These are phyloP conservation scores for Callimorpha dominula DNA, from an alignment of 2,888 invertebrate species.

Conservation along the genomic window DNA sequence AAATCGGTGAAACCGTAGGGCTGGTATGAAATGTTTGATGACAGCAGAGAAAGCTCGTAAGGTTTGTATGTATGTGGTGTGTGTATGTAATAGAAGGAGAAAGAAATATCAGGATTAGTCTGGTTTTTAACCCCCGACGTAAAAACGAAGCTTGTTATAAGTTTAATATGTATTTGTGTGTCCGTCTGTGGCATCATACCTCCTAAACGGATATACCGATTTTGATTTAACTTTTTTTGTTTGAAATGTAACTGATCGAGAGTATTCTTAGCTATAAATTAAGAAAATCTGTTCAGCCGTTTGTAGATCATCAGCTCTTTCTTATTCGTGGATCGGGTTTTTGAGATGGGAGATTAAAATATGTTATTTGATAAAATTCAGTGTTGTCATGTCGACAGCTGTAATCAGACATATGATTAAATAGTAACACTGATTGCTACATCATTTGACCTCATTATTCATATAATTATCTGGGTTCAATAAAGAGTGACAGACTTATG, in stretches of 20 bases:
- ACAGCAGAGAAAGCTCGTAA: not conserved
- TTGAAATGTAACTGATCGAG: no score
- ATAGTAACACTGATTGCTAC: constrained; percentile 29
- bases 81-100: not conserved
- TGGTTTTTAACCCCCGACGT: no score
- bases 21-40: not conserved
- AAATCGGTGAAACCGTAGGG: not conserved
- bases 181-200: no score
- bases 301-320: no score
- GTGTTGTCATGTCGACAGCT: constrained; percentile 9
- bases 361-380: not conserved
- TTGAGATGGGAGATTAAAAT: no score
- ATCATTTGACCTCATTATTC: constrained; percentile 40
- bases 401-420: constrained; percentile 12
- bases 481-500: constrained; percentile 19
- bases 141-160: no score
- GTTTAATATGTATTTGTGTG: no score
- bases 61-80: not conserved
- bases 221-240: no score
- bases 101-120: not conserved
- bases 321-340: no score
- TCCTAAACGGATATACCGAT: no score
- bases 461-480: constrained; percentile 45
- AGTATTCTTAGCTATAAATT: no score
- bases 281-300: no score